Conservation (phyloP, 2,113 vertebrate genomes). For the Sisor rabdophorus region DNA sequence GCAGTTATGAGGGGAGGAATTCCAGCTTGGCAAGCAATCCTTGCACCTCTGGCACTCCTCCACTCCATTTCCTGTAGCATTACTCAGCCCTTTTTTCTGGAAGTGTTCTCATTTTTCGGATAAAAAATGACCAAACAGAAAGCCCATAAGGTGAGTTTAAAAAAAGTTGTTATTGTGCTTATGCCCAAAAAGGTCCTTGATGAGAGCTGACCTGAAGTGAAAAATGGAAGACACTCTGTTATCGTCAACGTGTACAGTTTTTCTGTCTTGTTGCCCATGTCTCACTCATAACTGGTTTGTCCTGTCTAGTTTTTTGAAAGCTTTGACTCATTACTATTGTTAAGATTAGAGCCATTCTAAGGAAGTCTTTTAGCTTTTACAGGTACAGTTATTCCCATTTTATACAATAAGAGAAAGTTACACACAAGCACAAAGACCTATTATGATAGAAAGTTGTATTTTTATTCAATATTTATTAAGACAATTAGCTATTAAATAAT, state of each 20-base stretch:
- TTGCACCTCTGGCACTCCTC: constrained; percentile 25
- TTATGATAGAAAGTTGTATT: neutral
- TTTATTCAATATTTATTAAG: too few relatives aligned
- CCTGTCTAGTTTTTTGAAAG: constrained; percentile 7
- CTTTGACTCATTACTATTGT: neutral
- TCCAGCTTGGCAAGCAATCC: constrained; percentile 18
- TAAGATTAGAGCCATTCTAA: neutral
- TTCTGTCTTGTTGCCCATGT: neutral
- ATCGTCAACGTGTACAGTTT: neutral
- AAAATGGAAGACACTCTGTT: neutral
- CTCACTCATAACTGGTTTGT: constrained; percentile 23
- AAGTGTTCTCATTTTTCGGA: constrained; percentile 33
- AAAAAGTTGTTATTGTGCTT: neutral
- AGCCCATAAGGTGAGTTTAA: neutral
- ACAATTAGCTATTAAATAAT: too few relatives aligned
- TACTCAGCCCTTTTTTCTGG: constrained; percentile 35
- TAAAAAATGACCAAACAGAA: constrained; percentile 26
- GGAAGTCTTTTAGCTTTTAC: constrained; percentile 7
- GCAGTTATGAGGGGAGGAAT: constrained; percentile 30
- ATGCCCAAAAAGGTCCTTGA: neutral
- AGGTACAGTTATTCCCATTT: neutral
- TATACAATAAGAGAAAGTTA: neutral
- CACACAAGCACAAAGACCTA: neutral
- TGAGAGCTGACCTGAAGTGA: neutral
- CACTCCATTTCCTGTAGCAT: constrained; percentile 44